Base-by-base conservation (phyloP, 2,797 vertebrate genomes). In the Mycteria americana region DNA sequence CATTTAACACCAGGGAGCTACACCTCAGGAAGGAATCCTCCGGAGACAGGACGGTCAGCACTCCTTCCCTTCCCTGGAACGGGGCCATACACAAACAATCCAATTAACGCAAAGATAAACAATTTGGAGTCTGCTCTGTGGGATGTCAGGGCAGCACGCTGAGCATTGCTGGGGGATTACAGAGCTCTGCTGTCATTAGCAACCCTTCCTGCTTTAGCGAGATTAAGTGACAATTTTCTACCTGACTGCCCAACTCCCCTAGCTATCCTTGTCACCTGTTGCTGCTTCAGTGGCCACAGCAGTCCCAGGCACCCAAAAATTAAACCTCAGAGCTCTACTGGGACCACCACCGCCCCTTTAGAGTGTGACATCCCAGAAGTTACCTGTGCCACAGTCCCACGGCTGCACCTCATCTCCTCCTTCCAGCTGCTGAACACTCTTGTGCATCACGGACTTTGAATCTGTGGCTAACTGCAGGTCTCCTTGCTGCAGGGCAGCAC, bases 11-110 rank as follows among this genome's bases (percentile, higher is more conserved):
- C 27, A 65, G 64, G 19, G 43, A 72, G 68, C 10, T 37, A 65
- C 31, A 25, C 24, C 75, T 64, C 8, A 0, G 15, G 21, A 30
- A 48, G 33, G 27, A 78, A 51, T 39, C 24, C 81, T 33, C 46
- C 0, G 0, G 56, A 45, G 62, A 33, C 53, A n/a, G 83, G 33
- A 64, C 0, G 0, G 50, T 7, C 56, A 28, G 48, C 27, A 8
- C 35, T 45, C 27, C 46, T 51, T 33, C 45, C 31, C 83, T 69
- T 39, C 88, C 57, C 57, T 21, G 45, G 35, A 80, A 89, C 5
- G 0, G 16, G 22, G 46, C 37, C 4, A 0, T 14, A 27, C 1
- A 3, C 85, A 27, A 69, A 82, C n/a, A 59, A 46, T 11, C 3
- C 62, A n/a, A 37, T 50, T 65, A 45, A 21, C 31, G 35, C 18